Base-by-base conservation (phyloP, 1,140 invertebrate species). In the Zaprionus camerounensis region DNA sequence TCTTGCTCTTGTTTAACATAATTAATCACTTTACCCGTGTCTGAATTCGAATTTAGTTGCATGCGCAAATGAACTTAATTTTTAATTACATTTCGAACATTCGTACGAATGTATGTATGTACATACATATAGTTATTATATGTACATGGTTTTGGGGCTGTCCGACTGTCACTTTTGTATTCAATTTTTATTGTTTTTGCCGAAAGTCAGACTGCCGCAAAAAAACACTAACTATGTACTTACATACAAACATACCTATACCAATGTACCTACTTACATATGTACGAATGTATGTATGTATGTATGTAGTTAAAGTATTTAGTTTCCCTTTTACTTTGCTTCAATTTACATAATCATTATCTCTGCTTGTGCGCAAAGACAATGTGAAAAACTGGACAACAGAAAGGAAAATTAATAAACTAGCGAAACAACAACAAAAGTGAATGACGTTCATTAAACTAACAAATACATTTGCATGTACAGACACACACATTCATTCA, bases 301-400 rank as follows among this genome's bases (percentile, higher is more conserved):
- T 49, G 46, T 17, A 17, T 46, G 41, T 76, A 74, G 74, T 70
- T 82, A 64, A 51, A 62, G 84, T 84, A 81, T 87, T 87, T 88
- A 84, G 83, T 87, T 87, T 87, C 84, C 83, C 83, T 87, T 87
- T 87, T 87, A 87, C 83, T 87, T 88, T 78, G 81, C 81, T 71
- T 78, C 81, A 80, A 84, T 87, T 87, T 87, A 88, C 84, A 87
- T 87, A 87, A 87, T 87, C 84, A 84, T 83, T 57, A 82, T 82
- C 70, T 56, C 77, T 73, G 36, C 36, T 64, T 73, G 70, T 67
- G 63, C 71, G 66, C 81, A 80, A 77, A 83, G 81, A 81, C 70
- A 78, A 76, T 66, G 76, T 57, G 46, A 64, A 73, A 67, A 81
- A 65, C 58, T 76, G 70, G 69, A 76, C 69, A 76, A 22, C 55